Percentiles rank a stretch among this genome's conserved stretches.
These are phyloP conservation scores for Halisarca cf. caerulea DNA, from an alignment of 37 sponge, comb jelly and placozoan species.

Conservation along the genomic window DNA sequence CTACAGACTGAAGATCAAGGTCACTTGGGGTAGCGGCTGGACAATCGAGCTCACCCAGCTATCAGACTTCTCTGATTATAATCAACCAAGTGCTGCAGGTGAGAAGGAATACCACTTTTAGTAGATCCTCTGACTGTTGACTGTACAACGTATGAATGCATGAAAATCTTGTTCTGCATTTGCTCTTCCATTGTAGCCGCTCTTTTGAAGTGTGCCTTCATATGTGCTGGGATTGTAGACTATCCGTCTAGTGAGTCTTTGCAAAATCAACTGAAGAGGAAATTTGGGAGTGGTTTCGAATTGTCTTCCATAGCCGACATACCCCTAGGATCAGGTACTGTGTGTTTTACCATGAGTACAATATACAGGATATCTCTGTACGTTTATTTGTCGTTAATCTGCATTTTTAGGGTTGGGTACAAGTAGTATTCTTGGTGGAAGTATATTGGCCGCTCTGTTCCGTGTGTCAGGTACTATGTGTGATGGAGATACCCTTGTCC, in stretches of 20 bases:
- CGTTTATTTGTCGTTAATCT: no score
- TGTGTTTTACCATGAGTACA: background rate
- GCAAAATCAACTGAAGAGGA: slow-evolving; percentile 54
- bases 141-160: no score
- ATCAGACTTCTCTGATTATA: slow-evolving; percentile 72
- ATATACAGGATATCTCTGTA: background rate
- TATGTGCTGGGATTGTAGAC: slow-evolving; percentile 69
- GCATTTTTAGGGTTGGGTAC: slow-evolving; percentile 73
- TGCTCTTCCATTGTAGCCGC: no score
- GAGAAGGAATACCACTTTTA: background rate
- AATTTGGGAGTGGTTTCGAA: slow-evolving; percentile 73
- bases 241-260: slow-evolving; percentile 62
- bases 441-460: slow-evolving; percentile 73
- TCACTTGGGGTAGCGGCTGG: slow-evolving; percentile 36
- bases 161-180: no score
- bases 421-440: slow-evolving; percentile 81
- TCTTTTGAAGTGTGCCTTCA: slow-evolving; percentile 83
- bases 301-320: slow-evolving; percentile 56
- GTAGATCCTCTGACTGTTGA: no score
- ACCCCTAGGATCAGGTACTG: slow-evolving; percentile 78
- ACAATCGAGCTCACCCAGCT: slow-evolving; percentile 46
- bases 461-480: slow-evolving; percentile 47
- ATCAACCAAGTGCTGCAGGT: slow-evolving; percentile 80
- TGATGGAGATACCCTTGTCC: slow-evolving; percentile 63
- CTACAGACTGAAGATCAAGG: slow-evolving; percentile 36